These are phyloP conservation scores for Lithophane semibrunnea DNA, from an alignment of 2,888 invertebrate species.

Conservation along the genomic window DNA sequence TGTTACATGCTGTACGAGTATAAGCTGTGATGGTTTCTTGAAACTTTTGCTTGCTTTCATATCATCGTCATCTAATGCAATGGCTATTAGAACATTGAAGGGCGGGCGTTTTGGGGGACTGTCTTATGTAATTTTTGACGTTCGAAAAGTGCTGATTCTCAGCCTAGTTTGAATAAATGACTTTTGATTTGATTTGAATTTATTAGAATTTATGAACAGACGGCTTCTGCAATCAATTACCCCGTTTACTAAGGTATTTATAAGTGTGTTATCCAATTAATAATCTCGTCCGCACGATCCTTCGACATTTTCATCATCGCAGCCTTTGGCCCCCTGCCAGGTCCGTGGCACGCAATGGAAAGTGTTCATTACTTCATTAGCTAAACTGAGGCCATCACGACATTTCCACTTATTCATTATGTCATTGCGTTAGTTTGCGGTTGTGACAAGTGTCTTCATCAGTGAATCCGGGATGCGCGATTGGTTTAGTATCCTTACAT, in stretches of 20 bases:
- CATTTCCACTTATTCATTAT: constrained; percentile 46
- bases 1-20: background rate
- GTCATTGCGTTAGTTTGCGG: background rate
- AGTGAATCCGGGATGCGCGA: background rate
- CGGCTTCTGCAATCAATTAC: background rate
- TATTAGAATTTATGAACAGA: background rate
- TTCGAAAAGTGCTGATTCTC: no score
- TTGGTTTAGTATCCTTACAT: background rate
- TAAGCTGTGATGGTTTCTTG: background rate
- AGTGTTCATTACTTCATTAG: constrained; percentile 36
- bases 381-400: constrained; percentile 41
- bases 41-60: background rate
- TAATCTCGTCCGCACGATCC: constrained; percentile 2
- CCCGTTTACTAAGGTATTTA: background rate
- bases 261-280: background rate
- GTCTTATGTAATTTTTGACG: no score
- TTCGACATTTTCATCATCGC: constrained; percentile 21
- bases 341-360: constrained; percentile 27
- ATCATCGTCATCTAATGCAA: background rate
- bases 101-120: no score
- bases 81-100: background rate
- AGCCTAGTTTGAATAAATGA: no score
- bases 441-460: background rate
- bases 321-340: constrained; percentile 47
- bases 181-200: no score